A percentile compares a stretch with the other conserved stretches of the same genome.
Evolutionary conservation across 2,113 vertebrate genomes (phyloP).

Genomic region (Chionomys nivalis): DNA sequence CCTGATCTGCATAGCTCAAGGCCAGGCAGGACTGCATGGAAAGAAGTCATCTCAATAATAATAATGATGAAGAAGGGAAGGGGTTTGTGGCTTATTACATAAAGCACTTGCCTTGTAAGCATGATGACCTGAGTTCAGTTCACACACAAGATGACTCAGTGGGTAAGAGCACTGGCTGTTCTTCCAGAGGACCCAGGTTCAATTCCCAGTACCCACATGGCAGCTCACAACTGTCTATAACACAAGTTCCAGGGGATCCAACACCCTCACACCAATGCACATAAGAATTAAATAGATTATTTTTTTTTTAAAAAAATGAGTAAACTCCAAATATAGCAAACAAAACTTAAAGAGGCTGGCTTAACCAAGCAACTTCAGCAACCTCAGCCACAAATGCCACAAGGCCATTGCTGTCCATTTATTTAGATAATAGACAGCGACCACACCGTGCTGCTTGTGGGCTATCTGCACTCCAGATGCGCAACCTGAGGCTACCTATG

Average conservation of each 20-base stretch:
- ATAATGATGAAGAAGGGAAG: background rate
- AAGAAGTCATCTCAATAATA: background rate
- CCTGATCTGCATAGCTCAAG: background rate
- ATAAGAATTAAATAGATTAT: no score
- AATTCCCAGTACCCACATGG: background rate
- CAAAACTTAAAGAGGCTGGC: background rate
- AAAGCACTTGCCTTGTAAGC: background rate
- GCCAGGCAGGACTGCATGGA: background rate
- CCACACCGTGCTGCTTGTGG: background rate
- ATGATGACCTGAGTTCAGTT: background rate
- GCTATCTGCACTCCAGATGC: background rate
- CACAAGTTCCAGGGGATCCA: no score
- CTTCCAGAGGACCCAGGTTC: background rate
- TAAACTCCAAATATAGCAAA: background rate
- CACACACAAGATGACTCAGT: background rate
- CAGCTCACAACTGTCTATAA: no score
- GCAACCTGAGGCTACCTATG: background rate
- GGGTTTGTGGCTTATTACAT: background rate
- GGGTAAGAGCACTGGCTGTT: no score
- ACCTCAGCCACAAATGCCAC: background rate
- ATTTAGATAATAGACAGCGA: background rate
- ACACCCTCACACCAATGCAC: no score
- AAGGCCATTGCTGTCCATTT: background rate
- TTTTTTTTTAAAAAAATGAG: no score
- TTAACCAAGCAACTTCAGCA: background rate